Conservation (phyloP, 2,888 invertebrate species). For the Allophyes oxyacanthae region DNA sequence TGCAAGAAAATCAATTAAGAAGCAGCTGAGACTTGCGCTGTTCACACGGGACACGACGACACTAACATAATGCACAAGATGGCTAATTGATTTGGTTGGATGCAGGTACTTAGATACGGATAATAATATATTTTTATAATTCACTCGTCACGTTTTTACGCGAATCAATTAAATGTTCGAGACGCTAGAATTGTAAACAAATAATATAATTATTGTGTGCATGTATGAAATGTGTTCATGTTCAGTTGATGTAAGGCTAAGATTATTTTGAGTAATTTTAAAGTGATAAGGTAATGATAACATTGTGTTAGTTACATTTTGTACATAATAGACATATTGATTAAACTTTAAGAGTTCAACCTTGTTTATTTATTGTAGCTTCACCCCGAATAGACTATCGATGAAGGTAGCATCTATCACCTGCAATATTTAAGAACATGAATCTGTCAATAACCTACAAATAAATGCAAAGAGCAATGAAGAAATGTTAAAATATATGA, state of each 20-base stretch:
- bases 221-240: conserved; percentile 45
- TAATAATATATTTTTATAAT: conserved; percentile 48
- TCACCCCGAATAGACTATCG: background rate
- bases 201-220: conserved; percentile 17
- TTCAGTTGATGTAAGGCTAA: conserved; percentile 23
- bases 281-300: conserved; percentile 45
- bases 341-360: conserved; percentile 57
- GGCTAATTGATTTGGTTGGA: conserved; percentile 1
- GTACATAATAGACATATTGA: conserved; percentile 65
- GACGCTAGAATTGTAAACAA: conserved; percentile 17
- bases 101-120: conserved; percentile 34
- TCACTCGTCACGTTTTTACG: conserved; percentile 20
- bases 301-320: conserved; percentile 59
- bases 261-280: conserved; percentile 39
- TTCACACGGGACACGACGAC: background rate
- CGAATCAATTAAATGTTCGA: conserved; percentile 18
- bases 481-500: no score
- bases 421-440: no score
- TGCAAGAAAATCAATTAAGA: conserved; percentile 8
- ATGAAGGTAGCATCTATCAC: no score
- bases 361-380: conserved; percentile 20
- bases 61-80: background rate
- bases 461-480: no score
- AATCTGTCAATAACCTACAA: no score
- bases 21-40: background rate